Percentiles rank a stretch among this genome's conserved stretches.
These are phyloP conservation scores for Pseudocheirus occidentalis DNA, from an alignment of 2,797 vertebrate genomes.

Conservation along the genomic window DNA sequence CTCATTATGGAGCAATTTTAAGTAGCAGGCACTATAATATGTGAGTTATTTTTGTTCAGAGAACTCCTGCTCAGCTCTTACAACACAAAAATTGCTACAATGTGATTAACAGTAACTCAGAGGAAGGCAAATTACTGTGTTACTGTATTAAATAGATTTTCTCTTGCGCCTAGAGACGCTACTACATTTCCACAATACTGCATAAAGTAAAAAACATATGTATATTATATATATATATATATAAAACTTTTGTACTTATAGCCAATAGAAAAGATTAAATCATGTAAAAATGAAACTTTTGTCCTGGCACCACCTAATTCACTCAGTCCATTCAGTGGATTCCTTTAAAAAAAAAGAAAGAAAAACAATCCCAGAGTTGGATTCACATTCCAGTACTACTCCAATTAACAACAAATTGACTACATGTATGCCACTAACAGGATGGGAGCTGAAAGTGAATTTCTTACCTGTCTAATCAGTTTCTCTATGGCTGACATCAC, in stretches of 20 bases:
- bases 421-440: slow-evolving; percentile 25
- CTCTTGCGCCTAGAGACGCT: slow-evolving; percentile 25
- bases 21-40: slow-evolving; percentile 25
- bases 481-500: slow-evolving; percentile 98
- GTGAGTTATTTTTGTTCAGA: slow-evolving; percentile 33
- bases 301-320: neutral
- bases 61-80: slow-evolving; percentile 38
- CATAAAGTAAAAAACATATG: slow-evolving; percentile 57
- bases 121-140: slow-evolving; percentile 42
- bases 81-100: slow-evolving; percentile 44
- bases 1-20: slow-evolving; percentile 46
- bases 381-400: slow-evolving; percentile 54
- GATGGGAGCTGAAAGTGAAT: slow-evolving; percentile 40
- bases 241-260: slow-evolving; percentile 19
- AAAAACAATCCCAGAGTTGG: neutral
- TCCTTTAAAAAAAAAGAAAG: slow-evolving; percentile 61
- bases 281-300: slow-evolving; percentile 42
- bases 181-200: slow-evolving; percentile 37
- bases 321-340: slow-evolving; percentile 29
- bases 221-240: too few relatives aligned
- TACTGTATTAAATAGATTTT: slow-evolving; percentile 48
- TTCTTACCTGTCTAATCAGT: slow-evolving; percentile 92
- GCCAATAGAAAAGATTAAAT: slow-evolving; percentile 15
- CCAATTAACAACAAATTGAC: slow-evolving; percentile 41
- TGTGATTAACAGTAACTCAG: slow-evolving; percentile 52